phyloP scores from a whole-genome alignment of 2,113 vertebrate species.

The Strix aluco region DNA sequence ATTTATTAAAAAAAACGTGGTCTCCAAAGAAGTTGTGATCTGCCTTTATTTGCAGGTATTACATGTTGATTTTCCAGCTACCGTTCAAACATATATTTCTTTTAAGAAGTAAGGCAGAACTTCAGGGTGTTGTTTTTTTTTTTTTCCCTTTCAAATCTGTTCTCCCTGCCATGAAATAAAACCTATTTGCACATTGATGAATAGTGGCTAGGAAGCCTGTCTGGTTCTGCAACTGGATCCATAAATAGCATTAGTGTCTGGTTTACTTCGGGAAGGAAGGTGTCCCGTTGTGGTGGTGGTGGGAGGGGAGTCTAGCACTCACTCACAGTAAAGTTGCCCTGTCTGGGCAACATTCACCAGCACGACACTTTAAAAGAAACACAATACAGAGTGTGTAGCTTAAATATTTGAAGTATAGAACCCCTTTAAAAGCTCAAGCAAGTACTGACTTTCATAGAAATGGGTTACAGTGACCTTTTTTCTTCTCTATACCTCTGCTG shows the following conservation, averaged over 20 bases:
- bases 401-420: not conserved
- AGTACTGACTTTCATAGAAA: not conserved
- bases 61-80: not conserved
- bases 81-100: not conserved
- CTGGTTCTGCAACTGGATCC: constrained; percentile 14
- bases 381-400: not conserved
- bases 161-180: not conserved
- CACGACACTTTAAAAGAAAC: not conserved
- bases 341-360: constrained; percentile 10
- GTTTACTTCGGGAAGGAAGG: constrained; percentile 30
- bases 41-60: not conserved
- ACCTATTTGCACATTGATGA: constrained; percentile 3
- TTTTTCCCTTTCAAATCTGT: not conserved
- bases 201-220: constrained; percentile 27
- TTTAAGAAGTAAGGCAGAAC: not conserved
- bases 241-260: constrained; percentile 48
- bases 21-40: not conserved
- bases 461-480: not conserved
- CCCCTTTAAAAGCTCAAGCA: not conserved
- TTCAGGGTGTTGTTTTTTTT: not conserved
- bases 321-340: not conserved
- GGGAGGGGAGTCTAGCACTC: not conserved
- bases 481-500: not conserved
- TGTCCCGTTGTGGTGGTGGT: not conserved
- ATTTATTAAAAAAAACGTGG: accelerated